phyloP scores from a whole-genome alignment of 2,113 vertebrate species.

The Fregata magnificens region DNA sequence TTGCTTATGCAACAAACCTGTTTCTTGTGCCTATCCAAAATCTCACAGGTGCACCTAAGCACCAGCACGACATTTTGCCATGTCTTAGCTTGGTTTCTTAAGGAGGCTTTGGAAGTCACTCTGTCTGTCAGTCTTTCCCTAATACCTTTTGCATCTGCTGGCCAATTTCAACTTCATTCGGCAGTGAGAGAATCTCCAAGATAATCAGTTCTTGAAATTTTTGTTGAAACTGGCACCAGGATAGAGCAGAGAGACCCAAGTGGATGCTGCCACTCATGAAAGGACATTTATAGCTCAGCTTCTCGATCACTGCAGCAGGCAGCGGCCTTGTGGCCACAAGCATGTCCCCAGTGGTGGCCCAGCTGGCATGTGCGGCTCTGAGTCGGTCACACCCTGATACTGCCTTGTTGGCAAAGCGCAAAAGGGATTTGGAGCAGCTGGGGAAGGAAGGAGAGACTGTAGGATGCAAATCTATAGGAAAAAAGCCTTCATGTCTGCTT shows the following conservation, averaged over 20 bases:
- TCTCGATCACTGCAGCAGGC: neutral
- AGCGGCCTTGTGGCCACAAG: neutral
- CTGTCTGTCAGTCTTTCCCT: neutral
- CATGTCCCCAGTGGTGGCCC: neutral
- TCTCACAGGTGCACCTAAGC: neutral
- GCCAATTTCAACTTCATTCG: neutral
- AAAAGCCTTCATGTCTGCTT: neutral
- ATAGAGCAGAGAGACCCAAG: neutral
- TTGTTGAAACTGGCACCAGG: neutral
- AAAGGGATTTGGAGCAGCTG: neutral
- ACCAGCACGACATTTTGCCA: neutral
- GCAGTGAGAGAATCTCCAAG: neutral
- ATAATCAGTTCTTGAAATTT: neutral
- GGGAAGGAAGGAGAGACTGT: neutral
- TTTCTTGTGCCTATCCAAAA: neutral
- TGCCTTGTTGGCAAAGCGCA: neutral
- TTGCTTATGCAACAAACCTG: neutral
- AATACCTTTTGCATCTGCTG: neutral
- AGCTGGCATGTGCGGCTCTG: neutral
- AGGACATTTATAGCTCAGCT: neutral
- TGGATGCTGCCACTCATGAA: neutral
- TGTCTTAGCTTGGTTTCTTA: neutral
- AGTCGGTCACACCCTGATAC: neutral
- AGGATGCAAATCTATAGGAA: neutral
- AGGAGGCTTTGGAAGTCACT: neutral